Base-by-base conservation (phyloP, 2,888 invertebrate genomes). In the Resseliella maxima region DNA sequence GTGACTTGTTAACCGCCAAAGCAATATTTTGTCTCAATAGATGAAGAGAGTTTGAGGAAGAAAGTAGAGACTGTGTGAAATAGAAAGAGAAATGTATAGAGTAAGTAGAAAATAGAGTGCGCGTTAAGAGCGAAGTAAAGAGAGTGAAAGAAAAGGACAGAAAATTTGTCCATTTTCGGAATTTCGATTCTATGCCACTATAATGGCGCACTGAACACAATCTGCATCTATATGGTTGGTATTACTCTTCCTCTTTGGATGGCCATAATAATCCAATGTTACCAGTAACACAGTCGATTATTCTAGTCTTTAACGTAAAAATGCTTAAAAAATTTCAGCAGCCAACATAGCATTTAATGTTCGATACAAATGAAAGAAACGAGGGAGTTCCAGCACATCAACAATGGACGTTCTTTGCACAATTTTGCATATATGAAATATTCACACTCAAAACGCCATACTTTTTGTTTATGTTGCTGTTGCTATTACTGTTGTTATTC, bases 361-460 rank as follows among this genome's bases (percentile, higher is more conserved):
- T n/a, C n/a, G n/a, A n/a, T n/a, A n/a, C n/a, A n/a, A n/a, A 41
- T 41, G 41, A 41, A 41, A 5, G 12, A 12, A 5, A 41, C 5
- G 5, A 41, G 41, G 41, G 41, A 41, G 5, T 41, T 12, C 5
- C 5, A 41, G 12, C 6, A 18, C 50, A 50, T 3, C 50, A 21
- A 50, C 41, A 50, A 50, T 24, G 72, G 31, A 72, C 31, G n/a
- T 72, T 72, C 72, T 72, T 72, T 35, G 31, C 72, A 72, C 72
- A 72, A n/a, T 72, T 72, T 72, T 72, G 72, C 72, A 72, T 72
- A 72, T 72, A 72, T 72, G 72, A 72, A 72, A 72, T 72, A 72
- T 72, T 59, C 59, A 15, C 59, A 72, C 72, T 72, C 72, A 15
- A 24, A 59, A 59, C 18, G 15, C 72, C 31, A 35, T 72, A n/a